A percentile compares a stretch with the other conserved stretches of the same genome.
Conservation (phyloP, 2,888 invertebrate genomes). For the Sphaeridia pumilis region DNA sequence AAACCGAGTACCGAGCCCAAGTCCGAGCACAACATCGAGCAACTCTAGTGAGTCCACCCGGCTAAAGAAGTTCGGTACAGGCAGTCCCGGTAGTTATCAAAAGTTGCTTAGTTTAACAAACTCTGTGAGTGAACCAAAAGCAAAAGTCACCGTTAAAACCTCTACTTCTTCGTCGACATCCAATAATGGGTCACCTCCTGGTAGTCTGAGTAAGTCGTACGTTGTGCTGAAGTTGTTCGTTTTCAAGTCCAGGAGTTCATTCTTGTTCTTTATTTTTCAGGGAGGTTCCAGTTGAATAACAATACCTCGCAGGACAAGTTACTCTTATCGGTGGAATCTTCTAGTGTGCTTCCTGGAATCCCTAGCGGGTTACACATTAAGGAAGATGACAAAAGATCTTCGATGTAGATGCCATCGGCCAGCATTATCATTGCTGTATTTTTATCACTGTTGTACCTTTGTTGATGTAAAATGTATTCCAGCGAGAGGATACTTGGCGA, state of each 20-base stretch:
- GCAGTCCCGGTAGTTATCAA: slow-evolving; percentile 94
- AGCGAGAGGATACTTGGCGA: no score
- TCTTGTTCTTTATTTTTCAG: no score
- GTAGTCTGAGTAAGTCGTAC: slow-evolving; percentile 26
- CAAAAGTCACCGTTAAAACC: slow-evolving; percentile 39
- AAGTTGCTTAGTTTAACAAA: slow-evolving; percentile 69
- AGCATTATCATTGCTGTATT: no score
- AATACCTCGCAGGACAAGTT: slow-evolving; percentile 11
- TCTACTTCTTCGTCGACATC: slow-evolving; percentile 9
- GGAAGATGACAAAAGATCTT: neutral
- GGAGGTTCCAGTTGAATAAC: slow-evolving; percentile 12
- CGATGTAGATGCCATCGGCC: no score
- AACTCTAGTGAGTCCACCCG: slow-evolving; percentile 21
- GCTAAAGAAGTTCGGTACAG: slow-evolving; percentile 51
- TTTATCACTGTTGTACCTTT: no score
- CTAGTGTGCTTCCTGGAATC: slow-evolving; percentile 13
- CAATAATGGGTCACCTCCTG: slow-evolving; percentile 8
- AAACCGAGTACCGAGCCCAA: slow-evolving; percentile 18
- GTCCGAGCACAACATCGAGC: slow-evolving; percentile 23
- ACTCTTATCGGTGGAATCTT: slow-evolving; percentile 14
- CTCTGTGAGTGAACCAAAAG: slow-evolving; percentile 62
- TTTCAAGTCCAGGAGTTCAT: no score
- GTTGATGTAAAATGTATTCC: no score
- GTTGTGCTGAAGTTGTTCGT: no score
- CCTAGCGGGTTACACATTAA: neutral